A percentile compares a stretch with the other conserved stretches of the same genome.
Evolutionary conservation across 2,797 vertebrate species (phyloP).

Genomic region (Malurus splendens): DNA sequence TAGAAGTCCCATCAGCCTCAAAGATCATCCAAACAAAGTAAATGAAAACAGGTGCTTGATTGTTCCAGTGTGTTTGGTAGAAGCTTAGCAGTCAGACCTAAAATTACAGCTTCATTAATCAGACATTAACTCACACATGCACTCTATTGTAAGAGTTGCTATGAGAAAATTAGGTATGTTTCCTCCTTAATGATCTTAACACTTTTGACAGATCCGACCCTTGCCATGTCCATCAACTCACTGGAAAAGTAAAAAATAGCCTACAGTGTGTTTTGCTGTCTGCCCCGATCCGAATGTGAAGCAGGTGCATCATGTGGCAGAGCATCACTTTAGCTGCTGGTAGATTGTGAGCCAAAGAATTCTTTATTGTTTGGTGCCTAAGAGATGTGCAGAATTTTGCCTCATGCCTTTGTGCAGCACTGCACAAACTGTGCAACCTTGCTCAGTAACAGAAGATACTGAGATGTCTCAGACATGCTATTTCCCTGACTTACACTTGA

Average conservation of each 20-base stretch:
- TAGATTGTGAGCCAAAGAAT: neutral
- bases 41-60: neutral
- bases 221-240: neutral
- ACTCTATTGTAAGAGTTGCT: neutral
- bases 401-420: neutral
- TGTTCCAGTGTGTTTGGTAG: neutral
- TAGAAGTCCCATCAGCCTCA: neutral
- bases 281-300: neutral
- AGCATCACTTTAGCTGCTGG: neutral
- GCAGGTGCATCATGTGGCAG: neutral
- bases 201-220: neutral
- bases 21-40: neutral
- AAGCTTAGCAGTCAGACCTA: neutral
- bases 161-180: neutral
- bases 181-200: neutral
- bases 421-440: neutral
- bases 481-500: neutral
- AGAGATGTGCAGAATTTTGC: neutral
- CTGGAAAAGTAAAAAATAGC: neutral
- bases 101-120: neutral
- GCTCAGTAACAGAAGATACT: neutral
- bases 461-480: neutral
- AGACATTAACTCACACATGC: neutral
- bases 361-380: neutral
- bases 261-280: neutral